phyloP scores from a whole-genome alignment of 2,113 vertebrate species.

The Pleuronectes platessa region DNA sequence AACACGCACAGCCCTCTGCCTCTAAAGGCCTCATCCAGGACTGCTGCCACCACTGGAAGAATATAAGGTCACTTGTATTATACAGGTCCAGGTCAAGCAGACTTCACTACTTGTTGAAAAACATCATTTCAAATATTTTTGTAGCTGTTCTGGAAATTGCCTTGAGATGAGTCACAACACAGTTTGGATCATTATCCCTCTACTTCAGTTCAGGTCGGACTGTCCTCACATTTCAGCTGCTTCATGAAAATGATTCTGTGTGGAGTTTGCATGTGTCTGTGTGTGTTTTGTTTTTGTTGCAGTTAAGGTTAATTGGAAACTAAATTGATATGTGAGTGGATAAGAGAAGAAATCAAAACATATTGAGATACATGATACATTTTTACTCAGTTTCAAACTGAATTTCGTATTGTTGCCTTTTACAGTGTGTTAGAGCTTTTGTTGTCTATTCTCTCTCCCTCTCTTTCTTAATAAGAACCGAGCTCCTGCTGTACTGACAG shows the following conservation, averaged over 20 bases:
- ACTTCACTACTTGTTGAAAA: background rate
- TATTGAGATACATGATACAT: too few relatives aligned
- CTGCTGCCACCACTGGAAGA: background rate
- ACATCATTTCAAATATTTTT: background rate
- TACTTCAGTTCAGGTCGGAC: too few relatives aligned
- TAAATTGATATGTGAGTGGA: too few relatives aligned
- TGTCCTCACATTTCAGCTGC: too few relatives aligned
- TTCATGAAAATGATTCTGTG: too few relatives aligned
- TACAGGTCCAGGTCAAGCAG: background rate
- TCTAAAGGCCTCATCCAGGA: background rate
- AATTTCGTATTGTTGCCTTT: background rate
- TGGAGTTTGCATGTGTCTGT: too few relatives aligned
- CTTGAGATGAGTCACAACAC: background rate
- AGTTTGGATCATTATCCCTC: too few relatives aligned
- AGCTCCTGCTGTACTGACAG: slow-evolving; percentile 1
- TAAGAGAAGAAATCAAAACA: background rate
- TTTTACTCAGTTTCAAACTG: too few relatives aligned
- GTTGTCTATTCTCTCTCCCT: background rate
- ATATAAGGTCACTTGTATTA: background rate
- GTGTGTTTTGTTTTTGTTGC: too few relatives aligned
- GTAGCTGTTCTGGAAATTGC: too few relatives aligned
- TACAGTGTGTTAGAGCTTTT: background rate
- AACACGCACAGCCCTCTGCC: slow-evolving; percentile 6
- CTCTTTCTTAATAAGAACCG: background rate
- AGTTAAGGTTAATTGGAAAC: too few relatives aligned